phyloP scores from a whole-genome alignment of 2,113 vertebrate genomes.

The Gopherus flavomarginatus region DNA sequence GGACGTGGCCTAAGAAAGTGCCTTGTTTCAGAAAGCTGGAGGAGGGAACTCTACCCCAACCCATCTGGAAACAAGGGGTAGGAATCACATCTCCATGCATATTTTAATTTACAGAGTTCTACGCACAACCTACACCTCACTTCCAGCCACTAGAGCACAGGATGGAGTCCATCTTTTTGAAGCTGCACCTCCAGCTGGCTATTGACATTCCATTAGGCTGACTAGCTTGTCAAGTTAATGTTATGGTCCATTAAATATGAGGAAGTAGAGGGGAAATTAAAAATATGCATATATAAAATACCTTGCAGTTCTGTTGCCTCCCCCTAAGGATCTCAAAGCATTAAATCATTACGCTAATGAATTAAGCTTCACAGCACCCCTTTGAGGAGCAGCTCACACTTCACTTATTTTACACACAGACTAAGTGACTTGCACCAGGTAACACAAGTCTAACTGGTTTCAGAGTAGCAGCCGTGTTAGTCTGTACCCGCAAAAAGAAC shows the following conservation, averaged over 20 bases:
- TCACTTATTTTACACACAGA: neutral
- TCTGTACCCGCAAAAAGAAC: too few species aligned
- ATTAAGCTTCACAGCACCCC: neutral
- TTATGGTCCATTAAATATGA: neutral
- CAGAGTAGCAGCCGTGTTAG: too few species aligned
- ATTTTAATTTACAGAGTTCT: constrained; percentile 37
- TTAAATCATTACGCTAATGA: neutral
- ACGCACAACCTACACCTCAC: constrained; percentile 39
- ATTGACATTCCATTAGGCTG: neutral
- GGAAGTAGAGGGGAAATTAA: neutral
- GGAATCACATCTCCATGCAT: neutral
- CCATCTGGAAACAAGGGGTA: constrained; percentile 48
- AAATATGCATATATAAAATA: neutral
- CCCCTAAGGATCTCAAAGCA: neutral
- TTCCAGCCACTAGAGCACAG: constrained; percentile 3
- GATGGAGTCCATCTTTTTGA: constrained; percentile 6
- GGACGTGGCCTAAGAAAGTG: too few species aligned
- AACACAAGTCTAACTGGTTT: neutral
- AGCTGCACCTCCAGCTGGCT: neutral
- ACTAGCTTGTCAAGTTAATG: constrained; percentile 13
- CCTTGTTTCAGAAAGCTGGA: constrained; percentile 20
- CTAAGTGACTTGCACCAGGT: neutral
- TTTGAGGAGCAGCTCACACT: neutral
- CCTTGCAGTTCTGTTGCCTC: neutral
- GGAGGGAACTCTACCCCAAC: constrained; percentile 35